phyloP scores from a whole-genome alignment of 2,797 vertebrate genomes.

The Tauraco hartlaubi region DNA sequence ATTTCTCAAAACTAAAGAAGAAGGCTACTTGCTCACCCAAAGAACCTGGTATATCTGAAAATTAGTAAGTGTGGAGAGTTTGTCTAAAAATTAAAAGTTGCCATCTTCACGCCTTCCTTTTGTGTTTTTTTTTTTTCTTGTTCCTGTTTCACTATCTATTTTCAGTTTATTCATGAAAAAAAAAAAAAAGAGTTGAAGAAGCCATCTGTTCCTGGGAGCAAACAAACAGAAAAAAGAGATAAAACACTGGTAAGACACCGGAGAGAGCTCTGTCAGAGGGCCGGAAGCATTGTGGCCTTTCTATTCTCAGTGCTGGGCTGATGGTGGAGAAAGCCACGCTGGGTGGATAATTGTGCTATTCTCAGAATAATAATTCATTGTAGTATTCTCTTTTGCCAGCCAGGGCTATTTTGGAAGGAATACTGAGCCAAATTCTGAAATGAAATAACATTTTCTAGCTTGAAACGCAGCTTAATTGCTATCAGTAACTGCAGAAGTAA shows the following conservation, averaged over 20 bases:
- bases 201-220: neutral
- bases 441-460: neutral
- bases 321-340: neutral
- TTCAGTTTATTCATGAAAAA: neutral
- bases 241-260: too few species aligned
- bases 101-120: fast-evolving
- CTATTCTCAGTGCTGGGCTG: neutral
- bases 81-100: neutral
- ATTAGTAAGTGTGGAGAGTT: fast-evolving
- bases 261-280: neutral
- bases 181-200: neutral
- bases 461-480: neutral
- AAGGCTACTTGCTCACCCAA: neutral
- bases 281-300: fast-evolving
- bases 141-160: neutral
- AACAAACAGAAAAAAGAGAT: neutral
- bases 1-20: neutral
- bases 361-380: neutral
- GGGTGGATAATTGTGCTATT: neutral
- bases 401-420: neutral
- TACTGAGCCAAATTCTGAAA: neutral
- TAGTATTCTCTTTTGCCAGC: neutral
- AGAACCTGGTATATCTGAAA: neutral
- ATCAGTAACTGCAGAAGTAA: neutral
- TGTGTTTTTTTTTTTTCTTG: neutral